Evolutionary conservation across 2,113 vertebrate species (phyloP).

Genomic region (Pteropus alecto): DNA sequence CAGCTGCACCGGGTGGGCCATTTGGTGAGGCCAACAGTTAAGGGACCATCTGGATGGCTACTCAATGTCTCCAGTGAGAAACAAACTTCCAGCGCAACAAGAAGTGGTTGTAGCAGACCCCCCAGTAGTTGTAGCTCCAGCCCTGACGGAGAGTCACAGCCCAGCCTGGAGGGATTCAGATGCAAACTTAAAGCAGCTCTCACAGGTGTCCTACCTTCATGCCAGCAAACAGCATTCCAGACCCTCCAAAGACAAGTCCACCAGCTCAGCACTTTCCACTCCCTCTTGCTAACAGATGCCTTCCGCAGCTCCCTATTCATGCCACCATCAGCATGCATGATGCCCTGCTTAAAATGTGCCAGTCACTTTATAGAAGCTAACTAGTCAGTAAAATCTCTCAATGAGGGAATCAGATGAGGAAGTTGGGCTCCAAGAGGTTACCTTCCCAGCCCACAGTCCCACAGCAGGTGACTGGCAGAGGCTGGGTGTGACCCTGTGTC

Average conservation of each 20-base stretch:
- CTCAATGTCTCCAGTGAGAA: neutral
- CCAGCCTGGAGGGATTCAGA: slow-evolving; percentile 1
- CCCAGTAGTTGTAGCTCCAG: neutral
- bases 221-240: neutral
- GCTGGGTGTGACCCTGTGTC: neutral
- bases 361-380: neutral
- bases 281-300: neutral
- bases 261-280: neutral
- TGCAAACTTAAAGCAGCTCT: neutral
- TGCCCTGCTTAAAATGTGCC: neutral
- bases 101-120: neutral
- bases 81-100: slow-evolving; percentile 14
- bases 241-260: neutral
- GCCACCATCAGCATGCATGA: neutral
- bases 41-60: neutral
- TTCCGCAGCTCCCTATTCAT: neutral
- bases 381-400: neutral
- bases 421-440: neutral
- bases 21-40: neutral
- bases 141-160: neutral
- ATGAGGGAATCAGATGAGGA: neutral
- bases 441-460: neutral
- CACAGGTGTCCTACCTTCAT: neutral
- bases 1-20: neutral
- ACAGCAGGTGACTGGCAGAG: neutral